phyloP scores from a whole-genome alignment of 2,888 invertebrate species.

The Cheilosia impressa region DNA sequence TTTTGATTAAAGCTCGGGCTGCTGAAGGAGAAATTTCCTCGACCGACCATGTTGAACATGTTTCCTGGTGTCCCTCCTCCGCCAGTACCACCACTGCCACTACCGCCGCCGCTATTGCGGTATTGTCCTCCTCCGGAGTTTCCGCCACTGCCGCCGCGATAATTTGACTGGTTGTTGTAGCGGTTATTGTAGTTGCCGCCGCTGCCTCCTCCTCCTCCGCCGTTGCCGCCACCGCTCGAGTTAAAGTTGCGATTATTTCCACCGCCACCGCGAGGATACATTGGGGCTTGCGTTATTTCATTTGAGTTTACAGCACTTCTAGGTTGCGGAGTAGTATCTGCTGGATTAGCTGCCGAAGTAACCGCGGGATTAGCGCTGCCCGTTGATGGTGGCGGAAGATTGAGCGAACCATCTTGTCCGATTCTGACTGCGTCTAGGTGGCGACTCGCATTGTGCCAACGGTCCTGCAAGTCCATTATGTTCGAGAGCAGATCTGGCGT shows the following conservation, averaged over 20 bases:
- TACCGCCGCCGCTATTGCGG: constrained; percentile 63
- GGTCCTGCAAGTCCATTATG: constrained; percentile 89
- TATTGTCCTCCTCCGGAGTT: constrained; percentile 77
- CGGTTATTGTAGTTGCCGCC: constrained; percentile 80
- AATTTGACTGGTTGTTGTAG: constrained; percentile 78
- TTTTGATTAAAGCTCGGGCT: constrained; percentile 76
- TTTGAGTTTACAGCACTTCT: constrained; percentile 51
- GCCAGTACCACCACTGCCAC: constrained; percentile 30
- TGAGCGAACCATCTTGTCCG: constrained; percentile 86
- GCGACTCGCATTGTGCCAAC: constrained; percentile 87
- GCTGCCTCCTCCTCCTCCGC: constrained; percentile 83
- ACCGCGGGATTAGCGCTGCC: constrained; percentile 3
- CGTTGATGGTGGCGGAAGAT: constrained; percentile 81
- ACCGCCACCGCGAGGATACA: constrained; percentile 87
- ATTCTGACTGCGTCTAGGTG: constrained; percentile 85
- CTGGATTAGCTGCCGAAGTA: constrained; percentile 10
- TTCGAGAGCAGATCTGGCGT: constrained; percentile 87
- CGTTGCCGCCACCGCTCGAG: constrained; percentile 84
- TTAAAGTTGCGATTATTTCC: constrained; percentile 81
- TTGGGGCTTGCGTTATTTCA: constrained; percentile 85
- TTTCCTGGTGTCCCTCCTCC: constrained; percentile 43
- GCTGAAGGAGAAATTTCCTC: constrained; percentile 78
- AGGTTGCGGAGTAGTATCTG: constrained; percentile 26
- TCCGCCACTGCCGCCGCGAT: constrained; percentile 76
- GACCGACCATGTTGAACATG: constrained; percentile 76